A percentile compares a stretch with the other conserved stretches of the same genome.
Evolutionary conservation across 2,888 invertebrate genomes (phyloP).

Genomic region (Byasa hedistus): DNA sequence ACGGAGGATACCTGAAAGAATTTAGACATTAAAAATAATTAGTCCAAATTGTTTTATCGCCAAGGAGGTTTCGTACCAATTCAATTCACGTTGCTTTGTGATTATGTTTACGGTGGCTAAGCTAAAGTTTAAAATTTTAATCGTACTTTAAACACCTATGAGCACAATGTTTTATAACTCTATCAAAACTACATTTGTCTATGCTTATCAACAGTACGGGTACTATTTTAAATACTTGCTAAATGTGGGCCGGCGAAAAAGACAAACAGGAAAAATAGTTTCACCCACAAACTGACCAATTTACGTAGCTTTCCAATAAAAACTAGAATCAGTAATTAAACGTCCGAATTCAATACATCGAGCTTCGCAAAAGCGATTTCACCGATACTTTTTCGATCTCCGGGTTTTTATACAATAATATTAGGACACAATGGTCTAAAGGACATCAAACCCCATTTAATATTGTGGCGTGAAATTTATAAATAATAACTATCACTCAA

Average conservation of each 20-base stretch:
- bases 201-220: too few relatives aligned
- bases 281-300: not conserved
- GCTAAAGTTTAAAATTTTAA: too few relatives aligned
- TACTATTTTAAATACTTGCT: not conserved
- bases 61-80: not conserved
- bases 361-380: not conserved
- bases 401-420: not conserved
- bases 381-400: not conserved
- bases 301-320: not conserved
- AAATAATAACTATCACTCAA: not conserved
- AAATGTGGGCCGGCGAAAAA: not conserved
- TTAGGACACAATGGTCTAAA: not conserved
- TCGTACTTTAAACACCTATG: too few relatives aligned
- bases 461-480: not conserved
- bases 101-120: too few relatives aligned
- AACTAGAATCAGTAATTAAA: not conserved
- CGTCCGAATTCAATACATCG: not conserved
- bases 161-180: too few relatives aligned
- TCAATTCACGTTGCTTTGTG: too few relatives aligned
- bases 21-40: not conserved
- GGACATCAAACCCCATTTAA: not conserved
- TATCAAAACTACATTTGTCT: too few relatives aligned
- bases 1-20: slow-evolving; percentile 76
- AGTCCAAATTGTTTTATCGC: not conserved
- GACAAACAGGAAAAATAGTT: not conserved